Conservation (phyloP, 2,888 invertebrate genomes). For the Sphecodes monilicornis region DNA sequence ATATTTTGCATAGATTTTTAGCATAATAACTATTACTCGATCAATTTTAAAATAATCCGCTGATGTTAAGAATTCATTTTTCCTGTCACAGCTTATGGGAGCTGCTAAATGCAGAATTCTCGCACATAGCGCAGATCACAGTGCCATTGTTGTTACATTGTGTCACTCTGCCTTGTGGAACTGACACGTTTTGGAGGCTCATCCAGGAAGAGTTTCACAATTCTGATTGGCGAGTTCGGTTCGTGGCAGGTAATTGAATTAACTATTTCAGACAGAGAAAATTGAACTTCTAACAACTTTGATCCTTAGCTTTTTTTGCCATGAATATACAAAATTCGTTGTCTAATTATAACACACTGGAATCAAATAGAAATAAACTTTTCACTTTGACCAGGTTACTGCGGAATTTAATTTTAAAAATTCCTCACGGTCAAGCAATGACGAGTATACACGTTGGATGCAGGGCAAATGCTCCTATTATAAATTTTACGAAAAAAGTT, state of each 20-base stretch:
- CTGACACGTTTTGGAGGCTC: conserved; percentile 98
- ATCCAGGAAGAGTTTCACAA: conserved; percentile 97
- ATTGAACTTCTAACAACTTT: no score
- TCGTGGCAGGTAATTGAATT: conserved; percentile 89
- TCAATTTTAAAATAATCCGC: background rate
- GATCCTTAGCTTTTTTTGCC: no score
- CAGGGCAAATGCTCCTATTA: no score
- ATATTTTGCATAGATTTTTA: background rate
- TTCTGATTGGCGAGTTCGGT: conserved; percentile 94
- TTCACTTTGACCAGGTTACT: no score
- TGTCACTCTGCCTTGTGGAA: conserved; percentile 96
- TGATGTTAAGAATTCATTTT: background rate
- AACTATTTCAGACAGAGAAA: no score
- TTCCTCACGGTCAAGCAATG: no score
- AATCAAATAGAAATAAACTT: no score
- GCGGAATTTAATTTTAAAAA: no score
- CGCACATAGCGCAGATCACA: conserved; percentile 96
- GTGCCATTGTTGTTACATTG: conserved; percentile 98
- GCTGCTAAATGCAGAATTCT: conserved; percentile 95
- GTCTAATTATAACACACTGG: no score
- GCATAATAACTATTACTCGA: background rate
- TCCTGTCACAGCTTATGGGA: conserved; percentile 92
- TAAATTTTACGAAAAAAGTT: no score
- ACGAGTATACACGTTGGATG: no score
- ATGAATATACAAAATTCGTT: no score